Evolutionary conservation across 2,113 vertebrate species (phyloP).

Genomic region (Nycticorax nycticorax): DNA sequence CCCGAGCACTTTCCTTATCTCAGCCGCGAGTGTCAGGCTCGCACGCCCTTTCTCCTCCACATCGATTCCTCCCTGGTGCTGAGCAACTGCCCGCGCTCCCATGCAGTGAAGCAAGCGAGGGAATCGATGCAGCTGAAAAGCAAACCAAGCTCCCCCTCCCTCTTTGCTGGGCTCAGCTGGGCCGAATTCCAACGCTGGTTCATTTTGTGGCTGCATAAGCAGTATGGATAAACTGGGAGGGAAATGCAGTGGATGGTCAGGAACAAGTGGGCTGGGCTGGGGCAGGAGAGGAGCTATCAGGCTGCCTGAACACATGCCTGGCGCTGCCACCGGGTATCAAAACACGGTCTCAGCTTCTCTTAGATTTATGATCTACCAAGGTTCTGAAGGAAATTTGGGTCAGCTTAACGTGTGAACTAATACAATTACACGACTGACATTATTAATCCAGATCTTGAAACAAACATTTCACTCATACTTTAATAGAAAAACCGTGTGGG

Average conservation of each 20-base stretch:
- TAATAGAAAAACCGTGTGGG: accelerated
- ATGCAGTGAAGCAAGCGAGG: background rate
- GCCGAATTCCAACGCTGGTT: background rate
- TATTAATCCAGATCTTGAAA: background rate
- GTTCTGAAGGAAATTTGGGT: background rate
- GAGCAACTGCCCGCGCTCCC: background rate
- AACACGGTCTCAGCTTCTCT: background rate
- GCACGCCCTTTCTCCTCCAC: background rate
- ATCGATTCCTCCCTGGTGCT: background rate
- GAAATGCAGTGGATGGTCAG: background rate
- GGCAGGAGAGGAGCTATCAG: background rate
- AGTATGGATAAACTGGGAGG: background rate
- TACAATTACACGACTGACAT: background rate
- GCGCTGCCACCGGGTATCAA: background rate
- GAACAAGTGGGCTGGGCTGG: background rate
- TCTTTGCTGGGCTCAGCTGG: background rate
- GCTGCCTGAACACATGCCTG: background rate
- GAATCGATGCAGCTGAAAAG: accelerated
- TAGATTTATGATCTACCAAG: background rate
- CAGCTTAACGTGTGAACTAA: background rate
- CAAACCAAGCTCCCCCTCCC: background rate
- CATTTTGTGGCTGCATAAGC: background rate
- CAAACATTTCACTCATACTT: background rate
- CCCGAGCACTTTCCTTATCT: background rate
- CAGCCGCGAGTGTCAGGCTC: background rate